Percentiles rank a stretch among this genome's conserved stretches.
These are phyloP conservation scores for Eupithecia tripunctaria DNA, from an alignment of 2,888 invertebrate genomes.

Conservation along the genomic window DNA sequence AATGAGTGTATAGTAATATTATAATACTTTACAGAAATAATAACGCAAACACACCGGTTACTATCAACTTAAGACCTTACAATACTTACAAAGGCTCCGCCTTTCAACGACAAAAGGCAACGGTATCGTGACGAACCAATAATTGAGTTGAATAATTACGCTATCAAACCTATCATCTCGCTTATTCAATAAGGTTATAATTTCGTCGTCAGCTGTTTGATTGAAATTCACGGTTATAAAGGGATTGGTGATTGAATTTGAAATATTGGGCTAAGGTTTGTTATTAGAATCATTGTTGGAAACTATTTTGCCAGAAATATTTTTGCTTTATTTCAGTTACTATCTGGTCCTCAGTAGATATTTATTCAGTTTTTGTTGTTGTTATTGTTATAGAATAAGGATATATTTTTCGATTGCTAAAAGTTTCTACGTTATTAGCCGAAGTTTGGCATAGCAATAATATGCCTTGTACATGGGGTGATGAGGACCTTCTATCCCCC, in stretches of 20 bases:
- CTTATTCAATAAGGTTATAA: constrained; percentile 69
- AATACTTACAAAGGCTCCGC: not conserved
- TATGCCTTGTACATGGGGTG: too few relatives aligned
- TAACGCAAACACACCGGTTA: not conserved
- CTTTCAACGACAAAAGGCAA: constrained; percentile 49
- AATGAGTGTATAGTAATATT: too few relatives aligned
- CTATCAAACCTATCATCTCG: constrained; percentile 62
- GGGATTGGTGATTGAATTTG: constrained; percentile 55
- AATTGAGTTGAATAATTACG: constrained; percentile 77
- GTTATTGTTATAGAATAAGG: not conserved
- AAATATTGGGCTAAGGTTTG: constrained; percentile 39
- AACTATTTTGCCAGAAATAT: constrained; percentile 2
- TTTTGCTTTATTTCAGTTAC: not conserved
- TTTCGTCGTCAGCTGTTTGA: constrained; percentile 63
- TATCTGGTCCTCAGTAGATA: not conserved
- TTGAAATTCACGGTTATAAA: constrained; percentile 61
- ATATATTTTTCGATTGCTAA: not conserved
- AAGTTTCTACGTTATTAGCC: not conserved
- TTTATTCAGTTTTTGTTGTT: not conserved
- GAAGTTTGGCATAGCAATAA: not conserved
- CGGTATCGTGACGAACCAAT: constrained; percentile 75
- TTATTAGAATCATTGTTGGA: constrained; percentile 29
- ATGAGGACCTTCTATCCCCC: too few relatives aligned
- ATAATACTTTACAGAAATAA: too few relatives aligned
- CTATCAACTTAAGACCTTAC: not conserved